These are phyloP conservation scores for Pristionchus fissidentatus DNA, from an alignment of 2,888 invertebrate species.

Conservation along the genomic window DNA sequence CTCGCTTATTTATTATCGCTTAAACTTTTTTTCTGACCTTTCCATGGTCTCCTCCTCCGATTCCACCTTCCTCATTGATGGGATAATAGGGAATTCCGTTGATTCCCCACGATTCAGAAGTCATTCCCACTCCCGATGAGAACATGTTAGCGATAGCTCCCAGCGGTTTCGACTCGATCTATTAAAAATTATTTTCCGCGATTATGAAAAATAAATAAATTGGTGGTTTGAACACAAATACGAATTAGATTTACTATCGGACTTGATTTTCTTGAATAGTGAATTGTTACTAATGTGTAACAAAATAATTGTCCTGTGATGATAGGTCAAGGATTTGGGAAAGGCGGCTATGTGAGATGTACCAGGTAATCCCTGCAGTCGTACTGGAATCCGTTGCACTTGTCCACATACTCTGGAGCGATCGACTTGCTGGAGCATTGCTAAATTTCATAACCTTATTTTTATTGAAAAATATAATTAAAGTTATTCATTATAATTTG, in stretches of 20 bases:
- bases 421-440: slow-evolving; percentile 64
- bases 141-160: slow-evolving; percentile 70
- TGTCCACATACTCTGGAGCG: slow-evolving; percentile 61
- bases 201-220: not conserved
- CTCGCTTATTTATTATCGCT: too few species aligned
- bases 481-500: too few species aligned
- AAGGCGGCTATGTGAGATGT: not conserved
- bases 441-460: slow-evolving; percentile 26
- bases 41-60: slow-evolving; percentile 69
- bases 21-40: slow-evolving; percentile 60
- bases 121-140: slow-evolving; percentile 66
- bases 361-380: slow-evolving; percentile 58
- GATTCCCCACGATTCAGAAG: slow-evolving; percentile 66
- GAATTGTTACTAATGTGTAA: too few species aligned
- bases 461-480: not conserved
- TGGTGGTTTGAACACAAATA: not conserved
- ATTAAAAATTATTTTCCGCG: too few species aligned
- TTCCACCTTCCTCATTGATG: slow-evolving; percentile 67
- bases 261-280: too few species aligned
- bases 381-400: slow-evolving; percentile 63
- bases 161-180: slow-evolving; percentile 53
- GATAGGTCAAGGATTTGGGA: not conserved
- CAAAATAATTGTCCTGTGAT: too few species aligned
- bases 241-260: too few species aligned
- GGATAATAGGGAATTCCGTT: slow-evolving; percentile 70